Conservation (phyloP, 2,888 invertebrate genomes). For the Incurvaria masculella region DNA sequence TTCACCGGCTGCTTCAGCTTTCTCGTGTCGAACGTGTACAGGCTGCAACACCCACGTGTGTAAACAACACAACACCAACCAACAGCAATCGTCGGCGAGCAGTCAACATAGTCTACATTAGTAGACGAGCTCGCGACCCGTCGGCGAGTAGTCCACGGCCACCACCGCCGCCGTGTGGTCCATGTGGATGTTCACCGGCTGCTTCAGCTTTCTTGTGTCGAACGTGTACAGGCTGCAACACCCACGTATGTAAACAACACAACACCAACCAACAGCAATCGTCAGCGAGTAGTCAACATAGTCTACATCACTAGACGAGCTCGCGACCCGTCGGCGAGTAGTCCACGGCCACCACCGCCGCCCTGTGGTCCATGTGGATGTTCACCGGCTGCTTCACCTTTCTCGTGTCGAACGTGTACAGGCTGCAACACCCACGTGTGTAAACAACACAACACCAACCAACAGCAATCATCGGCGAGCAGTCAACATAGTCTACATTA, state of each 20-base stretch:
- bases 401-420: slow-evolving; percentile 95
- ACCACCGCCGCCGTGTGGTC: slow-evolving; percentile 95
- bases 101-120: too few relatives aligned
- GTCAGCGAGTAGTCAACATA: too few relatives aligned
- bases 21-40: slow-evolving; percentile 95
- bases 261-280: too few relatives aligned
- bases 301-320: too few relatives aligned
- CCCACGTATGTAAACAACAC: too few relatives aligned
- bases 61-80: too few relatives aligned
- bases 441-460: too few relatives aligned
- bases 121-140: slow-evolving; percentile 95
- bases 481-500: too few relatives aligned
- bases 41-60: too few relatives aligned
- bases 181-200: slow-evolving; percentile 84
- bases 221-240: slow-evolving; percentile 91
- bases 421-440: too few relatives aligned
- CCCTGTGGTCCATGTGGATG: slow-evolving; percentile 92
- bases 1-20: slow-evolving; percentile 77
- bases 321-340: slow-evolving; percentile 97
- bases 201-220: slow-evolving; percentile 82
- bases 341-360: slow-evolving; percentile 92
- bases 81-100: too few relatives aligned
- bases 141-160: slow-evolving; percentile 95
- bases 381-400: slow-evolving; percentile 77
- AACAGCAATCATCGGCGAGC: too few relatives aligned